Conservation (phyloP, 2,797 vertebrate species). For the Oryzias sinensis region DNA sequence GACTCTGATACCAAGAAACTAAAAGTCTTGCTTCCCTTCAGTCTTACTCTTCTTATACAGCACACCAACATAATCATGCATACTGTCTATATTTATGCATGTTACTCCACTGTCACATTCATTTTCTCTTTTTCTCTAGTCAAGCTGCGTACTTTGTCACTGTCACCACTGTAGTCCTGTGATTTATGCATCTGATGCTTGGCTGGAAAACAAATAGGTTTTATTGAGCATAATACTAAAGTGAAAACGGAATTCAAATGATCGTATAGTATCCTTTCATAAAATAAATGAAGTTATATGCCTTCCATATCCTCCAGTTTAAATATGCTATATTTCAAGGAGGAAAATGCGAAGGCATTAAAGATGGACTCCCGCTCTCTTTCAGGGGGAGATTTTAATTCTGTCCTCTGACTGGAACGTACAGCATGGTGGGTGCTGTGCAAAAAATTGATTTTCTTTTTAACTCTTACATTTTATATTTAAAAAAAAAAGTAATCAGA, state of each 20-base stretch:
- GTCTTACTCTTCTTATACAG: conserved; percentile 2
- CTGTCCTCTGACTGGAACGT: too few relatives aligned
- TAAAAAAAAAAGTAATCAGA: too few relatives aligned
- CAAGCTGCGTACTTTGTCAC: conserved; percentile 1
- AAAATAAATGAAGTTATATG: too few relatives aligned
- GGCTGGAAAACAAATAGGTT: conserved; percentile 13
- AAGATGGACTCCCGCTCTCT: too few relatives aligned
- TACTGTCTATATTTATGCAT: conserved; percentile 5
- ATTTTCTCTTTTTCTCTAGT: background rate
- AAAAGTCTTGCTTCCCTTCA: conserved; percentile 5
- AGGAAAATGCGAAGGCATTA: too few relatives aligned
- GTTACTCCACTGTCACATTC: background rate
- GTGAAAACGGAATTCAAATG: background rate
- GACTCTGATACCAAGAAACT: conserved; percentile 21
- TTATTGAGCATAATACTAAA: conserved; percentile 10
- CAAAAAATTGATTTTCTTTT: too few relatives aligned
- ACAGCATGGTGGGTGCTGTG: too few relatives aligned
- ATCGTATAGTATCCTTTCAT: too few relatives aligned
- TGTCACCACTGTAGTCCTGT: conserved; percentile 14
- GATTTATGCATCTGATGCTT: conserved; percentile 26
- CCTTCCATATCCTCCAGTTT: too few relatives aligned
- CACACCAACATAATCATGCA: conserved; percentile 12
- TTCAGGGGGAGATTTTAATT: too few relatives aligned
- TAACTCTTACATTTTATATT: too few relatives aligned
- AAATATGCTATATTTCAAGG: too few relatives aligned